Base-by-base conservation (phyloP, 2,888 invertebrate species). In the Sinhomidia bicolor region DNA sequence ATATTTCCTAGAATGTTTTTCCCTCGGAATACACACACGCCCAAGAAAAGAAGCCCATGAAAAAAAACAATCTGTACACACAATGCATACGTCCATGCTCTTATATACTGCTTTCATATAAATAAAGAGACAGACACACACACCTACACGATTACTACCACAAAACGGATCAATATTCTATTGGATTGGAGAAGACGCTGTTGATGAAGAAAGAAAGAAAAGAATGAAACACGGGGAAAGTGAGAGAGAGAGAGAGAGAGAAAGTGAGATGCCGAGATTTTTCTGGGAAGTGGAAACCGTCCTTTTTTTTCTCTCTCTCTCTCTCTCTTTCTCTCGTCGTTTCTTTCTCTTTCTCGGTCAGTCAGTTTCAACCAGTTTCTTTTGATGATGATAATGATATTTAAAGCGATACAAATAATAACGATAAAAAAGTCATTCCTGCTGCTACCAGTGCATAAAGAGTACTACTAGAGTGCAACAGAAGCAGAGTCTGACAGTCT, bases 1-100 rank as follows among this genome's bases (percentile, higher is more conserved):
- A 54, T 62, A 76, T 88, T 83, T 78, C 78, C 20, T 83, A 82
- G 83, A 88, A 78, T 60, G 76, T 74, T 81, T 81, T 74, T 74
- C 74, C n/a, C 29, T 29, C 29, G 10, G 12, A 3, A 68, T n/a
- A 76, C 60, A 76, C 26, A 60, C 44, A 57, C 14, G 57, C 82
- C 44, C 17, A 17, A 26, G 9, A 47, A 26, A 3, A 44, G 17
- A 23, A 23, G 47, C 41, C 29, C 9, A 60, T n/a, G n/a, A n/a
- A 57, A 17, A 57, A 44, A 44, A 9, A 9, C 1, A 44, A 44
- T 9, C 3, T 44, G 9, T 12, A 68, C 17, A 68, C 17, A 68
- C 17, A 17, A 32, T n/a, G 36, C 36, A 68, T 36, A 41, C 68
- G 36, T 36, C 29, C 26, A 60, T 26, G 14, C 51, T 14, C 14